Base-by-base conservation (phyloP, 2,113 vertebrate genomes). In the Grallaria varia region DNA sequence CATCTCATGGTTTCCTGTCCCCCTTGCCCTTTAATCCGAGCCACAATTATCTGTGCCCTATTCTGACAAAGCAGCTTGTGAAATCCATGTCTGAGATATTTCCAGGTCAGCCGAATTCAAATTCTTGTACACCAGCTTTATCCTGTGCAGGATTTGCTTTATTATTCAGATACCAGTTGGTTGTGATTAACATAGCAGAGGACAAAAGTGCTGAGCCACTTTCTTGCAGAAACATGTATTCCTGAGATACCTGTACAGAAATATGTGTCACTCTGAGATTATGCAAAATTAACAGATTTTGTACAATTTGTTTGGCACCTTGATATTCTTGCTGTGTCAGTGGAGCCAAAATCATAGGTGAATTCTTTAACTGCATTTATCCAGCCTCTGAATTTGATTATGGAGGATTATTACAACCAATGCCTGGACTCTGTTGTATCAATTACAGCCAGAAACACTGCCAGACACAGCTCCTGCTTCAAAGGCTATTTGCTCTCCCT, bases 11-110 rank as follows among this genome's bases (percentile, higher is more conserved):
- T 42, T 92, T 96, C 79, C 52, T 3, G 5, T 76, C 39, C 45
- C 58, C 58, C 49, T 89, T 73, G 63, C 35, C 71, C 73, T 90
- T 94, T 93, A 92, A 56, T 56, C 39, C 0, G 0, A 84, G 55
- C 25, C 4, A 7, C 82, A 84, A 69, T 95, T 94, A 94, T 86
- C 68, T 86, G 59, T 95, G 78, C 84, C 85, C 53, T 87, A 9
- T 68, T 81, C 56, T 79, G 56, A 95, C 77, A 87, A 55, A 62
- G 79, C 44, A 85, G 55, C 52, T 68, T 94, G 74, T 95, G 62
- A 96, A 90, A 94, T 85, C 49, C 60, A 30, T 53, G 63, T 89
- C 80, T 72, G 44, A 85, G 30, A 75, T 88, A 81, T 69, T 93
- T 96, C 68, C 81, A 86, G 81, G 87, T 90, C 95, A 95, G 49